Base-by-base conservation (phyloP, 2,797 vertebrate species). In the Tokudaia muenninki region DNA sequence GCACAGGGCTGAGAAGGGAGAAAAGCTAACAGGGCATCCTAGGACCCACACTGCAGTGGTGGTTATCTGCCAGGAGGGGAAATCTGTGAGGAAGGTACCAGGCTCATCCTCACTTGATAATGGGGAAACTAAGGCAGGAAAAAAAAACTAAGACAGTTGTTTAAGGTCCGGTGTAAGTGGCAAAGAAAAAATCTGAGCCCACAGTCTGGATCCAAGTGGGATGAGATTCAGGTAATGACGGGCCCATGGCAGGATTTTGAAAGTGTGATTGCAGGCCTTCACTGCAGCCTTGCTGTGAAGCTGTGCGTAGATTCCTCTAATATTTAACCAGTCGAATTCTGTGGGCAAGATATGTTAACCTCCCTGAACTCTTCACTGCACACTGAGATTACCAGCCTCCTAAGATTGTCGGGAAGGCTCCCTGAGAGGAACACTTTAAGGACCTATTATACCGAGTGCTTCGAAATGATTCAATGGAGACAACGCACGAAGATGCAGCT, bases 321-420 rank as follows among this genome's bases (percentile, higher is more conserved):
- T 67, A 91, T 37, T 26, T 79, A 57, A 87, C 11, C 41, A 55
- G 81, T 37, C 79, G 92, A 81, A 65, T 75, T 67, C 34, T 81
- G 59, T 91, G 75, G 74, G 52, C 41, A 74, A 84, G 52, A 82
- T 47, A 86, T 70, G 91, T 70, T 72, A 47, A 94, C 67, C 41
- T 91, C 59, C 10, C 55, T 59, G 65, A 78, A 67, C 77, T 90
- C 37, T 16, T 96, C 26, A 22, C 50, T 83, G 44, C 57, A 90
- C 92, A 96, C 88, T 57, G 72, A 52, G 47, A 86, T 84, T 37
- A 75, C n/a, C 19, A 21, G 57, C 52, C 24, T 77, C 37, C 24
- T 37, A 55, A 83, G 34, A 34, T 75, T 61, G 75, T 1, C 57
- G 78, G 79, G 31, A 70, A 6, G 67, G 44, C 61, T 95, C 50